Conservation (phyloP, 2,797 vertebrate genomes). For the Chiroxiphia lanceolata region DNA sequence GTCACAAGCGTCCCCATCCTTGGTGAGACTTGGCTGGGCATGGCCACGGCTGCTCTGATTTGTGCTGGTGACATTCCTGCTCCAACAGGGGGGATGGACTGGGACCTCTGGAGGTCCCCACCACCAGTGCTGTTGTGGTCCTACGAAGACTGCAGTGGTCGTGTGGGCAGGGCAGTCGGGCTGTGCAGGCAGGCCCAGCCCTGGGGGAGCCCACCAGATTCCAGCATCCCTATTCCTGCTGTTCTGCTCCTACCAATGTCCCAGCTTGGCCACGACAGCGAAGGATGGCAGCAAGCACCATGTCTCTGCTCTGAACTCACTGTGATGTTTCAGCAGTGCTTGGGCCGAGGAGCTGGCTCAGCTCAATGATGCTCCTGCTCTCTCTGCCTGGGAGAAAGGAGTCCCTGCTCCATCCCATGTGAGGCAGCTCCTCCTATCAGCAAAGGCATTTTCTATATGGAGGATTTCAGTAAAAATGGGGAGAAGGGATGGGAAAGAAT, state of each 20-base stretch:
- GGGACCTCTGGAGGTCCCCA: not conserved
- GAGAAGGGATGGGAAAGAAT: not conserved
- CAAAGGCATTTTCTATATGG: not conserved
- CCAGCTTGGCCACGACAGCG: not conserved
- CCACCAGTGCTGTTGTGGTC: not conserved
- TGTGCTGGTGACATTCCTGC: not conserved
- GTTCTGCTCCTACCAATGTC: rapidly evolving
- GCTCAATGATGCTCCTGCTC: not conserved
- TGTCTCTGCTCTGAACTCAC: rapidly evolving
- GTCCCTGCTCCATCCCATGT: not conserved
- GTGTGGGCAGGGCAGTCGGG: not conserved
- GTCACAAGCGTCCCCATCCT: not conserved
- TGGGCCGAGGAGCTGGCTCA: rapidly evolving
- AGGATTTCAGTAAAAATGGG: not conserved
- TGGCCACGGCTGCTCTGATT: not conserved
- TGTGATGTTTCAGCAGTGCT: not conserved
- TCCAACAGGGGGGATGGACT: not conserved
- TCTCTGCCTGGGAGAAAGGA: not conserved
- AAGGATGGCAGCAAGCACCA: not conserved
- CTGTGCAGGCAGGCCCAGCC: not conserved
- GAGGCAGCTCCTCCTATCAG: too few relatives aligned
- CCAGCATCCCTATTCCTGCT: rapidly evolving
- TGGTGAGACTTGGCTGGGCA: not conserved
- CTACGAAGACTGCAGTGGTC: not conserved
- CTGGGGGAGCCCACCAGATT: not conserved